A percentile compares a stretch with the other conserved stretches of the same genome.
phyloP scores from a whole-genome alignment of 2,888 invertebrate genomes.

The Amaurobius ferox region DNA sequence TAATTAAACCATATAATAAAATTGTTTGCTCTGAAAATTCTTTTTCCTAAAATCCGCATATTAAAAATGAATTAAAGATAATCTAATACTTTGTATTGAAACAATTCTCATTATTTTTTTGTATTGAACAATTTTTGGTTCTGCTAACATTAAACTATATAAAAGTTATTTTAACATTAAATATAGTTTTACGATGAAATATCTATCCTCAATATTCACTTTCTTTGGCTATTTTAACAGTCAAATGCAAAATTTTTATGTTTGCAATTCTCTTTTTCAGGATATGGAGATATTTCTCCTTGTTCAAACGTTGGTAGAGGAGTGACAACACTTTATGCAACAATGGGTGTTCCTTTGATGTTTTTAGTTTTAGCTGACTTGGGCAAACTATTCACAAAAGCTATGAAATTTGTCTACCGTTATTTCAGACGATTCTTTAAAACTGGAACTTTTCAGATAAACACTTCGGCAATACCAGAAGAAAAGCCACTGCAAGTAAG shows the following conservation, averaged over 20 bases:
- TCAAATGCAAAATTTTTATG: too few relatives aligned
- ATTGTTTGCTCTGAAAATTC: too few relatives aligned
- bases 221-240: too few relatives aligned
- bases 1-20: too few relatives aligned
- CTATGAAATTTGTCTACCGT: slow-evolving; percentile 91
- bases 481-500: slow-evolving; percentile 63
- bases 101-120: too few relatives aligned
- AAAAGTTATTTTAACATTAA: too few relatives aligned
- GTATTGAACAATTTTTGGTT: not conserved
- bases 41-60: too few relatives aligned
- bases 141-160: not conserved
- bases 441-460: slow-evolving; percentile 75
- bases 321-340: slow-evolving; percentile 94
- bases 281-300: slow-evolving; percentile 97
- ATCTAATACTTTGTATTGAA: too few relatives aligned
- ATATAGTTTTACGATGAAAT: too few relatives aligned
- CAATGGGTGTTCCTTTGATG: slow-evolving; percentile 96
- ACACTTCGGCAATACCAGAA: slow-evolving; percentile 79
- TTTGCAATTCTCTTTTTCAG: slow-evolving; percentile 80
- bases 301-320: slow-evolving; percentile 89
- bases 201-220: too few relatives aligned
- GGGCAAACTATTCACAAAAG: slow-evolving; percentile 93
- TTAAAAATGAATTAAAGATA: too few relatives aligned
- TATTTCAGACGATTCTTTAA: slow-evolving; percentile 75
- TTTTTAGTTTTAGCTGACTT: slow-evolving; percentile 95